Evolutionary conservation across 2,888 invertebrate species (phyloP).

Genomic region (Alentia gelatinosa): DNA sequence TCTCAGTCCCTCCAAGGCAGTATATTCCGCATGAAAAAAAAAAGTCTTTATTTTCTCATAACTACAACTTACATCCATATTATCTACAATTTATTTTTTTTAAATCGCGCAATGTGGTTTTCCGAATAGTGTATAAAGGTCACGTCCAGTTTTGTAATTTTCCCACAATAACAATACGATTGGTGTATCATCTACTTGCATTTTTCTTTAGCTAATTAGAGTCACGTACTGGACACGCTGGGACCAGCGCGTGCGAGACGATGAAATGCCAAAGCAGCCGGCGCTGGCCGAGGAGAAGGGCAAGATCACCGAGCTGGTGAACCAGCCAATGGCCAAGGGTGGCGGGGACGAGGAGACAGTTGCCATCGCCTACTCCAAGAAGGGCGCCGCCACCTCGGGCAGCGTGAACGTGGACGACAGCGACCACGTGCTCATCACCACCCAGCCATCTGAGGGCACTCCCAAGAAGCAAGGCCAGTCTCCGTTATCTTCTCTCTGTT

Average conservation of each 20-base stretch:
- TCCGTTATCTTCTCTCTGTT: too few species aligned
- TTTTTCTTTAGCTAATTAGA: slow-evolving; percentile 69
- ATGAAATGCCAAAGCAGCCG: neutral
- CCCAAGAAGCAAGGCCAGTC: too few species aligned
- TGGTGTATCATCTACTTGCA: neutral
- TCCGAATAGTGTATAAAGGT: too few species aligned
- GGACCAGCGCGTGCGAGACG: slow-evolving; percentile 56
- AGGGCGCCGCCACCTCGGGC: neutral
- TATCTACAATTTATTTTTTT: too few species aligned
- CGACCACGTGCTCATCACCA: neutral
- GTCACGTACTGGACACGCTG: slow-evolving; percentile 77
- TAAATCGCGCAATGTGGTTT: too few species aligned
- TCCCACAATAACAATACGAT: too few species aligned
- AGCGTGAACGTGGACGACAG: neutral
- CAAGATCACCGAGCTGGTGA: neutral
- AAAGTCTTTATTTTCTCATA: too few species aligned
- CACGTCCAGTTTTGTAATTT: too few species aligned
- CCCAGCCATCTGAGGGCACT: too few species aligned
- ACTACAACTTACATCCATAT: too few species aligned
- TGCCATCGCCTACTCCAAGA: neutral
- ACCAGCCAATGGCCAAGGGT: neutral
- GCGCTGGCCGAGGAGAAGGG: neutral
- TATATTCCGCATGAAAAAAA: too few species aligned
- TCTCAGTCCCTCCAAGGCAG: too few species aligned
- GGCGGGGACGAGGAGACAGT: neutral